Percentiles rank a stretch among this genome's conserved stretches.
These are phyloP conservation scores for Atractosteus spatula DNA, from an alignment of 2,113 vertebrate species.

Conservation along the genomic window DNA sequence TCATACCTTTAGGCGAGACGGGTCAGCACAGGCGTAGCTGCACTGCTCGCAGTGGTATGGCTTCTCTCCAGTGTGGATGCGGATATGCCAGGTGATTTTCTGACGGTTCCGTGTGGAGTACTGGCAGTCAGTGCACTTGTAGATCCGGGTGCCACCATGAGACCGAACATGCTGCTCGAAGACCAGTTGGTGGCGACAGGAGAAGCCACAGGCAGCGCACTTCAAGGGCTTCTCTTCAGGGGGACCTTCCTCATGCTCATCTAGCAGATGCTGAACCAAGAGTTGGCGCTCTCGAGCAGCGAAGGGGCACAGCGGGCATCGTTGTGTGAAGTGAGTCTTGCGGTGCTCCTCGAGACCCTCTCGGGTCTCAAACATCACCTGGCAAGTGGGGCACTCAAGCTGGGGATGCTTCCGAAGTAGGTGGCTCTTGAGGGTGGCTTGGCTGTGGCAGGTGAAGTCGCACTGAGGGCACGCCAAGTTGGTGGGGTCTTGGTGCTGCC, in stretches of 20 bases:
- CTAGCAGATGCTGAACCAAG: constrained; percentile 79
- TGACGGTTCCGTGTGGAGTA: constrained; percentile 91
- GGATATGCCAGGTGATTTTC: constrained; percentile 96
- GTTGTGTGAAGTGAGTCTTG: constrained; percentile 72
- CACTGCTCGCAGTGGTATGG: constrained; percentile 91
- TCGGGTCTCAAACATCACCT: constrained; percentile 62
- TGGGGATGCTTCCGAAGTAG: constrained; percentile 70
- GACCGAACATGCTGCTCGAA: constrained; percentile 90
- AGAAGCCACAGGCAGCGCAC: constrained; percentile 81
- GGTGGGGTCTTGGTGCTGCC: constrained; percentile 65
- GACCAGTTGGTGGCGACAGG: constrained; percentile 82
- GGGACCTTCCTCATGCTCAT: constrained; percentile 68
- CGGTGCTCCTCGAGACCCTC: constrained; percentile 70
- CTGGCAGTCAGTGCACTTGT: constrained; percentile 87
- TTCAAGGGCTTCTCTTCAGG: constrained; percentile 61
- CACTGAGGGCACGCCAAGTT: constrained; percentile 69
- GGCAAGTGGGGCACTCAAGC: constrained; percentile 71
- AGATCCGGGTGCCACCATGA: constrained; percentile 82
- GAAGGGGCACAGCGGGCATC: constrained; percentile 79
- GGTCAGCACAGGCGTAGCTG: constrained; percentile 84
- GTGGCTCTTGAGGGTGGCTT: constrained; percentile 70
- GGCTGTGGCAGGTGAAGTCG: constrained; percentile 65
- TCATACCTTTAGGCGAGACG: constrained; percentile 87
- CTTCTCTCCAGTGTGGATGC: constrained; percentile 93
- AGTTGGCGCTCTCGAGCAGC: constrained; percentile 74